Base-by-base conservation (phyloP, 2,797 vertebrate species). In the Neosilurus mollespiculum region DNA sequence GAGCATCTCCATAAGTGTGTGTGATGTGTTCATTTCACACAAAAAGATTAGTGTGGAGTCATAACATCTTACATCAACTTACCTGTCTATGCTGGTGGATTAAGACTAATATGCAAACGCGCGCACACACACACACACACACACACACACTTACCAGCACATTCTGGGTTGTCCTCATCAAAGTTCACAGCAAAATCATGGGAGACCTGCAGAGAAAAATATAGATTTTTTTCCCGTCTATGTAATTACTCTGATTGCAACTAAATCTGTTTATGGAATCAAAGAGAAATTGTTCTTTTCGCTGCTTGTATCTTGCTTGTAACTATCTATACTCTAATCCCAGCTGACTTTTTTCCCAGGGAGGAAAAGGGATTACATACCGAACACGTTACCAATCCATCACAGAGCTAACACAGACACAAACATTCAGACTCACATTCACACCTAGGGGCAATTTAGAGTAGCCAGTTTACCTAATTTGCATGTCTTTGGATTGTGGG, bases 111-210 rank as follows among this genome's bases (percentile, higher is more conserved):
- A 30, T 20, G n/a, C 24, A 65, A n/a, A 26, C 24, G n/a, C 69
- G 56, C 8, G 59, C 54, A 18, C 73, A 67, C 80, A 82, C n/a
- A 34, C n/a, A 49, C 72, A 78, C 83, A 75, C 43, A 67, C 51
- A 49, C 66, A 56, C 37, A 26, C 61, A 84, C 58, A 0, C 80
- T 97, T 94, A 99, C 98, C 98, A 91, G 97, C 97, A 92, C 98
- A 99, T 93, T 99, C 98, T 5, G 98, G 97, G 87, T 99, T 99
- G 92, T 99, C 98, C 93, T 99, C 98, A 78, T 99, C 98, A 91
- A 98, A 99, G 94, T 98, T 99, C 92, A 99, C 98, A 64, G 98
- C 98, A 84, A 99, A 99, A 94, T 99, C 98, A 81, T 99, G 98
- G 65, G 98, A 98, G 79, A 99, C 98, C 98, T 99, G 90, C 78